Evolutionary conservation across 2,113 vertebrate genomes (phyloP).

Genomic region (Tachysurus vachellii): DNA sequence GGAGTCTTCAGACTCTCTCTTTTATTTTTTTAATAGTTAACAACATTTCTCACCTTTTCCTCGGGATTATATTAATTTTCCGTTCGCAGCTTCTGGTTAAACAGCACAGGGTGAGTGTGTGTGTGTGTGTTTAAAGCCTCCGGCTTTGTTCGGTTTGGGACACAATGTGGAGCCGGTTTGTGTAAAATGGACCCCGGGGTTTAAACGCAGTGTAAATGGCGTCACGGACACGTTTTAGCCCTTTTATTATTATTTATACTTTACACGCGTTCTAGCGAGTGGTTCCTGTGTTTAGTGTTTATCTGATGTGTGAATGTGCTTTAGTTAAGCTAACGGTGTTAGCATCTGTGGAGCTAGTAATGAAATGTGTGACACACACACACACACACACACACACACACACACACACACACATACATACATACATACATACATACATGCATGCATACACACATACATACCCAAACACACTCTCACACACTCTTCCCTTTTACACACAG

Average conservation of each 20-base stretch:
- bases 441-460: too few species aligned
- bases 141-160: constrained; percentile 30
- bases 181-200: constrained; percentile 50
- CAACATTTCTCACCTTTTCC: not conserved
- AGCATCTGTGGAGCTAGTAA: too few species aligned
- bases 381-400: too few species aligned
- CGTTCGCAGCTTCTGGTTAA: too few species aligned
- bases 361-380: too few species aligned
- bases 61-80: too few species aligned
- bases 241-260: too few species aligned
- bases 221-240: not conserved
- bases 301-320: not conserved
- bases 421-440: too few species aligned
- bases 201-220: too few species aligned
- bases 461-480: too few species aligned
- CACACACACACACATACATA: too few species aligned
- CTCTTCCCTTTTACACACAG: not conserved
- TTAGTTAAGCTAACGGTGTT: not conserved
- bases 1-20: constrained; percentile 1
- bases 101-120: constrained; percentile 57
- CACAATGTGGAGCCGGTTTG: constrained; percentile 64
- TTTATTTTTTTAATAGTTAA: not conserved
- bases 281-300: not conserved
- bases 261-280: too few species aligned
- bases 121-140: not conserved